Conservation (phyloP, 2,888 invertebrate species). For the Drosophila greeni region DNA sequence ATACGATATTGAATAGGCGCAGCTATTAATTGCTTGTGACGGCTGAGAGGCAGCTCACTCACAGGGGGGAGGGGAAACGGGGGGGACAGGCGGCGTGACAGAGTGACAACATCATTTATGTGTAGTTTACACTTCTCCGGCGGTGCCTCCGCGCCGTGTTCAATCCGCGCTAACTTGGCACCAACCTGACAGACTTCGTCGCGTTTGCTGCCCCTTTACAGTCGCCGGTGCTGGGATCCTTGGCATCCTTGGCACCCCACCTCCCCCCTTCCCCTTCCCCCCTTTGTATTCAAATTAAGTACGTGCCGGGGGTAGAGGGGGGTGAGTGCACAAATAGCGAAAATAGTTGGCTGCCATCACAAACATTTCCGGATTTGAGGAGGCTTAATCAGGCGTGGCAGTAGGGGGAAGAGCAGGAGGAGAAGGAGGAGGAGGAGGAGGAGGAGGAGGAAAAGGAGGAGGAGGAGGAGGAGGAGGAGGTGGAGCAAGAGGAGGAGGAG, state of each 20-base stretch:
- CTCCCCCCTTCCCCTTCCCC: background rate
- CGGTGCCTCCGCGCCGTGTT: background rate
- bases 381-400: slow-evolving; percentile 35
- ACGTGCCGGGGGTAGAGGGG: slow-evolving; percentile 54
- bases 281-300: slow-evolving; percentile 55
- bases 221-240: no score
- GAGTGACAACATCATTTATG: slow-evolving; percentile 48
- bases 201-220: no score
- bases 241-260: slow-evolving; percentile 4
- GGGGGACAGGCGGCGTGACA: background rate
- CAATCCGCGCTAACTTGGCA: slow-evolving; percentile 15
- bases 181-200: slow-evolving; percentile 21
- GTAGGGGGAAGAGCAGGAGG: background rate
- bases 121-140: slow-evolving; percentile 39
- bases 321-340: slow-evolving; percentile 40
- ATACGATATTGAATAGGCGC: slow-evolving; percentile 32
- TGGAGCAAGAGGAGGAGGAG: background rate
- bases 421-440: background rate
- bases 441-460: background rate
- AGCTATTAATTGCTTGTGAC: slow-evolving; percentile 30
- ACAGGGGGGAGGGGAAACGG: background rate
- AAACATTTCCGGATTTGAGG: slow-evolving; percentile 20
- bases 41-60: slow-evolving; percentile 17
- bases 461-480: no score
- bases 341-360: slow-evolving; percentile 42